Evolutionary conservation across 2,113 vertebrate species (phyloP), one percentile per base, ranked within the genome.

Genomic region (Petroica traversi): DNA sequence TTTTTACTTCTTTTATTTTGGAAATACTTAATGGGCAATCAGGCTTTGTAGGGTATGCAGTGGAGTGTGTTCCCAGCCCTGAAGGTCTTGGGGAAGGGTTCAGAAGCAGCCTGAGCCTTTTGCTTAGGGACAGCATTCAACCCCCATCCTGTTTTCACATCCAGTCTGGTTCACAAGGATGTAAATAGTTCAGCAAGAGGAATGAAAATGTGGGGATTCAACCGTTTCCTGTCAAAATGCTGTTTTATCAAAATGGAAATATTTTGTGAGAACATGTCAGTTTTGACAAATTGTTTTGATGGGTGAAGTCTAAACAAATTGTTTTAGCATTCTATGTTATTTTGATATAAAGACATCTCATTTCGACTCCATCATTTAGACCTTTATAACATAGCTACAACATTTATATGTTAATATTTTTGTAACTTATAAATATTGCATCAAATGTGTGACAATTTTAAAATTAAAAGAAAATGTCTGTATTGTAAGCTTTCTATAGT

Each of bases 241-340:
- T 79, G 74, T 59, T 93, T 85, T 85, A 88, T 97, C 92, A 93
- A 84, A 95, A 90, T 80, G 79, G 95, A 94, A 95, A 96, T 97
- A 94, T 97, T 96, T 96, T 90, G 78, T 92, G 87, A 57, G 93
- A 89, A 85, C 51, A 22, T 95, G 93, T 93, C 93, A 88, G 81
- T 48, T 92, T 58, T 96, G 96, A 96, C 87, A 91, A 96, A 89
- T 85, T 95, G 89, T 97, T 96, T 92, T 97, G 94, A 96, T 95
- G 85, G 89, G 81, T 69, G 74, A 95, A 91, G 96, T 96, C 94
- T 94, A 95, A 95, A 97, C 94, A 96, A 95, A 89, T 96, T 95
- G 69, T 95, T 97, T 94, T 73, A 95, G 63, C 22, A 2, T 80
- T 96, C 59, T 83, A 52, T 88, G 91, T 73, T 92, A 64, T 91